Evolutionary conservation across 2,797 vertebrate genomes (phyloP).

Genomic region (Enoplosus armatus): DNA sequence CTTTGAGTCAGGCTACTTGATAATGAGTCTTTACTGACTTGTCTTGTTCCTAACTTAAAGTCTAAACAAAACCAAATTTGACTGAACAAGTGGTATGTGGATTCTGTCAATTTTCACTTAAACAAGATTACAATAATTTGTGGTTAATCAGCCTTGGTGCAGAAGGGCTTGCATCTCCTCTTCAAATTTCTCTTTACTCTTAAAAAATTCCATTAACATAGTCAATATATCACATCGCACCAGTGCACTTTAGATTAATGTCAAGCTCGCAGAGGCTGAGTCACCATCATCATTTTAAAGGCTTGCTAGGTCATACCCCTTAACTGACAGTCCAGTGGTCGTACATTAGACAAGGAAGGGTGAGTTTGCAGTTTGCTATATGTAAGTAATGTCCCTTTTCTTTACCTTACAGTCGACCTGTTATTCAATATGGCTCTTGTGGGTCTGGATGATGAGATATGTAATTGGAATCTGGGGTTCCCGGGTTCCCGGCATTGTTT

Average conservation of each 20-base stretch:
- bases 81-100: background rate
- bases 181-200: background rate
- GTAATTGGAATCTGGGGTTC: constrained; percentile 5
- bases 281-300: constrained; percentile 27
- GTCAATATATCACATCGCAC: constrained; percentile 18
- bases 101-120: constrained; percentile 17
- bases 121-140: constrained; percentile 7
- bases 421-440: background rate
- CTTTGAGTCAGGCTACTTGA: background rate
- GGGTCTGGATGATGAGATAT: constrained; percentile 7
- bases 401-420: constrained; percentile 6
- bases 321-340: background rate
- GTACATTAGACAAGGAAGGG: background rate
- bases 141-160: background rate
- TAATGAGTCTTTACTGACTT: background rate
- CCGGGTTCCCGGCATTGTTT: constrained; percentile 9
- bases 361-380: background rate
- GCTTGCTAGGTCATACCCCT: background rate
- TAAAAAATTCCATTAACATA: constrained; percentile 38
- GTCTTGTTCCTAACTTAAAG: background rate
- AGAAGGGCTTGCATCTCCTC: constrained; percentile 10
- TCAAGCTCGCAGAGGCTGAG: background rate
- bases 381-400: background rate
- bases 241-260: constrained; percentile 28
- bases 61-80: background rate